A percentile compares a stretch with the other conserved stretches of the same genome.
Conservation (phyloP, 1,140 invertebrate genomes). For the Papilio polytes region DNA sequence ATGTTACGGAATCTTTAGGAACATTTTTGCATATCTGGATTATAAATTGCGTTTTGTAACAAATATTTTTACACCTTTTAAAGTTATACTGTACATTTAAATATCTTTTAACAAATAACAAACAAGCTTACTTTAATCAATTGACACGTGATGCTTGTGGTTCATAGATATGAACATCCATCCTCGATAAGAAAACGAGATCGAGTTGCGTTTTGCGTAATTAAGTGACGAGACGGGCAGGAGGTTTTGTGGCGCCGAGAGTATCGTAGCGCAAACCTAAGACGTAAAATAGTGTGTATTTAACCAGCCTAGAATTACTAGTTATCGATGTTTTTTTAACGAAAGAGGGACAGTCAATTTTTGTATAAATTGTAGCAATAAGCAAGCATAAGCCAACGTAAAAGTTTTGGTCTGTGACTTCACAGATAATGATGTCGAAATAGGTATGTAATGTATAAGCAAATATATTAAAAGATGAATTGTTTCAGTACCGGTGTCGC, state of each 20-base stretch:
- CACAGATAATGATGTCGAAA: not conserved
- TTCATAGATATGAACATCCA: slow-evolving; percentile 21
- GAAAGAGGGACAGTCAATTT: not conserved
- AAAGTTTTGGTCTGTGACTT: not conserved
- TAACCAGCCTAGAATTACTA: not conserved
- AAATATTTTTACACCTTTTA: not conserved
- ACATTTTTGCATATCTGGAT: not conserved
- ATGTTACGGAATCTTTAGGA: not conserved
- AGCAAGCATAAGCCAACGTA: not conserved
- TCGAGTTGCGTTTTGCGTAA: slow-evolving; percentile 19
- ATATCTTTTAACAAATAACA: not conserved
- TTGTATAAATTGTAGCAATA: not conserved
- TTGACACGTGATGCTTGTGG: slow-evolving; percentile 16
- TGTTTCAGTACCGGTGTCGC: slow-evolving; percentile 79
- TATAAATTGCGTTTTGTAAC: not conserved
- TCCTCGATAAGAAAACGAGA: slow-evolving; percentile 8
- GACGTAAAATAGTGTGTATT: not conserved
- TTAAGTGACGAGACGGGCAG: not conserved
- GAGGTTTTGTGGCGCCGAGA: not conserved
- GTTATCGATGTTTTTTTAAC: not conserved
- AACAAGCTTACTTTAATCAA: slow-evolving; percentile 16
- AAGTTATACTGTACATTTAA: not conserved
- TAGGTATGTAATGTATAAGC: not conserved
- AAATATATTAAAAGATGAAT: not conserved
- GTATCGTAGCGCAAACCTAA: not conserved